phyloP scores from a whole-genome alignment of 2,113 vertebrate species.

The Triplophysa dalaica region DNA sequence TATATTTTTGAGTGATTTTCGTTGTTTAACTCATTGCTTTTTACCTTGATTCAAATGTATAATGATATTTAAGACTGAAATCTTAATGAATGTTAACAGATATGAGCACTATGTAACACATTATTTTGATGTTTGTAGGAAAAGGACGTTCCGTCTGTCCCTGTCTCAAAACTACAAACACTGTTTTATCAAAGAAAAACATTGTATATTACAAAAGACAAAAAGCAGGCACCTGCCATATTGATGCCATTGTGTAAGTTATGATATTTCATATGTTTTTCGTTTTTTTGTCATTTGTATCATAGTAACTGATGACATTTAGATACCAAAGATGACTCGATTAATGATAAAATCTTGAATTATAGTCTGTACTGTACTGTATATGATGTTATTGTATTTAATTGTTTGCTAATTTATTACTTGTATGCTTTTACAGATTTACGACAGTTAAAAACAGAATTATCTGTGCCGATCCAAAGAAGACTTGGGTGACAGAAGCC shows the following conservation, averaged over 20 bases:
- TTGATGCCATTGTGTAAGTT: constrained; percentile 47
- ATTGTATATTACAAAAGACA: constrained; percentile 26
- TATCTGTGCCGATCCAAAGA: constrained; percentile 36
- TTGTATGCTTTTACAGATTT: constrained; percentile 35
- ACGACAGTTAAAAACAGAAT: background rate
- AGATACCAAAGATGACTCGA: background rate
- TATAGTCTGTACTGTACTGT: background rate
- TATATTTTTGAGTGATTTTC: background rate
- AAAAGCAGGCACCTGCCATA: constrained; percentile 18
- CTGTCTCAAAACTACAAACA: constrained; percentile 12
- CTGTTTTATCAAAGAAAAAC: background rate
- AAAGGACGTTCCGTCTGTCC: background rate
- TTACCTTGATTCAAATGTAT: background rate
- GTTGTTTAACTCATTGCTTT: background rate
- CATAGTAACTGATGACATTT: background rate
- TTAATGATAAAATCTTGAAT: background rate
- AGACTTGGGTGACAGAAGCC: constrained; percentile 27
- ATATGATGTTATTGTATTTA: background rate
- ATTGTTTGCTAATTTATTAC: background rate
- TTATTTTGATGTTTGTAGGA: background rate
- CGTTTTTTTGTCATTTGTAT: background rate
- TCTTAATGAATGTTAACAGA: background rate
- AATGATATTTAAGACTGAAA: background rate
- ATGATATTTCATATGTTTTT: too few relatives aligned
- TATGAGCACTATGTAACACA: background rate